Percentiles rank a stretch among this genome's conserved stretches.
These are phyloP conservation scores for Dromas ardeola DNA, from an alignment of 2,113 vertebrate species.

Conservation along the genomic window DNA sequence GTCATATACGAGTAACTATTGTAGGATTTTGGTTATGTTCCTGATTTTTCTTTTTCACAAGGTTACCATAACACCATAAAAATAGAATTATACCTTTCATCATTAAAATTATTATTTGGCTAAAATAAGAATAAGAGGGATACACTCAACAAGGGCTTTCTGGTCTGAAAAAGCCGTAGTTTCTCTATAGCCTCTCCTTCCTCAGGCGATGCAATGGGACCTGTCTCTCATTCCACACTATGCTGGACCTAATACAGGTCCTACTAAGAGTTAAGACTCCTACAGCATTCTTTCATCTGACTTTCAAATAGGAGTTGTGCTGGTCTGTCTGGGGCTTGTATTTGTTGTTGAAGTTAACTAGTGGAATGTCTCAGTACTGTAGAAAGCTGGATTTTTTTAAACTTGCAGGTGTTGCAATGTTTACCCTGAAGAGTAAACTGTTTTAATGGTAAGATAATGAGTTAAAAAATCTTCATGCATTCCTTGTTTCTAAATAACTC, in stretches of 20 bases:
- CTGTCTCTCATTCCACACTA: background rate
- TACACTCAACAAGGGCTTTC: background rate
- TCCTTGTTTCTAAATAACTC: background rate
- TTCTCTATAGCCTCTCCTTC: background rate
- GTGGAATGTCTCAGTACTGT: background rate
- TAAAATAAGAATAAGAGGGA: background rate
- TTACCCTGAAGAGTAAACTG: background rate
- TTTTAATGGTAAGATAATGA: background rate
- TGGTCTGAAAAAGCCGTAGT: background rate
- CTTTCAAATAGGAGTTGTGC: background rate
- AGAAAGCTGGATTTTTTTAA: background rate
- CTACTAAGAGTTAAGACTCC: background rate
- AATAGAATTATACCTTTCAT: background rate
- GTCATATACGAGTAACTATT: background rate
- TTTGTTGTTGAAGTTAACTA: background rate
- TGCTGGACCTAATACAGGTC: background rate
- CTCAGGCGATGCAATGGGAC: background rate
- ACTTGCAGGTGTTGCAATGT: background rate
- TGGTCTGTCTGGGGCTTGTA: background rate
- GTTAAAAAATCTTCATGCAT: background rate
- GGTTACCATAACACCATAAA: background rate
- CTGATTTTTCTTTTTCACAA: background rate
- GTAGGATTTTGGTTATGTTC: background rate
- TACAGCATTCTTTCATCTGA: background rate
- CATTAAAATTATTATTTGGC: background rate